Base-by-base conservation (phyloP, 2,888 invertebrate genomes). In the Latrodectus hesperus region DNA sequence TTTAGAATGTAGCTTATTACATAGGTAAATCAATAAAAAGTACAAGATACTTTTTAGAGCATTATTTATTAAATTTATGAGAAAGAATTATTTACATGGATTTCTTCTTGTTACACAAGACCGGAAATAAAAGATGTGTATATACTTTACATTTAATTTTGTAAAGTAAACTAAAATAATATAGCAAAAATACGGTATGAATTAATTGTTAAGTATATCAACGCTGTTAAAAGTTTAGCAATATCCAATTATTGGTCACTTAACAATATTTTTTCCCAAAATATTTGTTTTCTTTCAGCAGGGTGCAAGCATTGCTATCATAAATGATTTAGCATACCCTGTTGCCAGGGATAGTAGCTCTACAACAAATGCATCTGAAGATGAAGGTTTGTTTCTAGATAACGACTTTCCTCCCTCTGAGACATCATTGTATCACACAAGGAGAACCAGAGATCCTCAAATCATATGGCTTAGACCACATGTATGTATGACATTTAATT, bases 401-500 rank as follows among this genome's bases (percentile, higher is more conserved):
- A 80, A 72, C 16, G 88, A 80, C 14, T 88, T 88, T 53, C 88
- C 88, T 8, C 88, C 88, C 3, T 83, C 88, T 16, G 84, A 79
- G 53, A 22, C 80, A 5, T 73, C 84, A 49, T 64, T 88, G 11
- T 84, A 88, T 65, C 83, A 88, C 55, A 84, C 55, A 17, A 79
- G 53, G 71, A 77, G 84, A 26, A 53, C 64, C 9, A 84, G 76
- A 76, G 88, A 84, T 76, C 83, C 83, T 11, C 71, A 88, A 22
- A 72, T 88, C 9, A 73, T 80, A 9, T 88, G 88, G 88, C 26
- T 88, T 1, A 88, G 88, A 38, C 88, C 88, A 26, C 84, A 84
- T 22, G 88, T 88, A 88, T 12, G 88, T 76, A n/a, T 49, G 6
- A 60, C 6, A 60, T 60, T 60, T 60, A 38, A 38, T 38, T 38